Evolutionary conservation across 2,797 vertebrate genomes (phyloP), one percentile per base, ranked within the genome.

Genomic region (Phalloptychus januarius): DNA sequence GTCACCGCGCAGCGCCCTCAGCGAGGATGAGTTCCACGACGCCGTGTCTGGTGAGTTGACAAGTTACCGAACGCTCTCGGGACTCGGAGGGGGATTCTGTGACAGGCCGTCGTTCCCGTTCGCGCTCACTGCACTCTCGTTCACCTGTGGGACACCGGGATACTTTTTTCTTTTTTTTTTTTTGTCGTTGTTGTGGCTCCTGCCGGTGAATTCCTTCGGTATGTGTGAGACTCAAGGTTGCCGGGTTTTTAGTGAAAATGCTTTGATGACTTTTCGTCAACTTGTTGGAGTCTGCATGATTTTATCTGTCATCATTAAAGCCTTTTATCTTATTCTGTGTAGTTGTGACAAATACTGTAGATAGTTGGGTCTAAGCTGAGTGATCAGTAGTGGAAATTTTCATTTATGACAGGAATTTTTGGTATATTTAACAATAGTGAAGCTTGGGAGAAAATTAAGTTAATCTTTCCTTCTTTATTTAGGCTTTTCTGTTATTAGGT

Each of bases 11-110:
- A 97, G 96, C 84, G 95, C 95, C 84, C 94, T 98, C 83, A 98
- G 98, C 13, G 98, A 98, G 79, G 98, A 99, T 91, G 97, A 99
- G 86, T 99, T 99, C 95, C 97, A 98, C 86, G 98, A 99, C 90
- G 98, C 97, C 1, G 87, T 98, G 83, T 98, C 98, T 94, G 97
- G 98, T 99, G 94, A 96, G 95, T 90, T 69, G 78, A 83, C 82
- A 50, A 71, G 79, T 81, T 78, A 18, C 79, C 81, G 72, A 82
- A 84, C 71, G 5, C 42, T 11, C 65, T 28, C 1, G 13, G 80
- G 78, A 81, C 82, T 77, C 3, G 36, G 61, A 69, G 74, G 84
- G 74, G 83, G 83, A 75, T 80, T 83, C 74, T 75, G 75, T 84
- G 84, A 83, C 79, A 48, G 33, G 73, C 83, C 79, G 72, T 52